A percentile compares a stretch with the other conserved stretches of the same genome.
These are phyloP conservation scores for Dascyllus trimaculatus DNA, from an alignment of 2,113 vertebrate genomes.

Conservation along the genomic window DNA sequence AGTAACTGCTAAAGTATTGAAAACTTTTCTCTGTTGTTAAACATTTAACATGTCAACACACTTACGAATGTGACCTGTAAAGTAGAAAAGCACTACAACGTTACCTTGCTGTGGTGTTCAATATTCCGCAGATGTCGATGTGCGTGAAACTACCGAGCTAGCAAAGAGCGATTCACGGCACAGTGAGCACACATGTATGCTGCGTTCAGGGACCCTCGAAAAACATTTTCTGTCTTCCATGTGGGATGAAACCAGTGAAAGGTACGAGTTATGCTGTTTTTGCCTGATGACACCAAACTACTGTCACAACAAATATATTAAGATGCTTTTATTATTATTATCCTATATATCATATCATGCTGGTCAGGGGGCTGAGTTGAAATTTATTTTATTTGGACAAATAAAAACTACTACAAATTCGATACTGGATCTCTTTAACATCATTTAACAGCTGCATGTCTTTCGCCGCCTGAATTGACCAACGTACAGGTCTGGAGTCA, in stretches of 20 bases:
- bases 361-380: no score
- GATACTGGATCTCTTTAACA: background rate
- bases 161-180: background rate
- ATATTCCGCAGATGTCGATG: constrained; percentile 5
- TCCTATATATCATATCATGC: no score
- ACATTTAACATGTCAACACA: fast-evolving
- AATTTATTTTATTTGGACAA: no score
- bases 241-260: no score
- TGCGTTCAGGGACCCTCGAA: constrained; percentile 27
- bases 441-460: background rate
- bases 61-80: background rate
- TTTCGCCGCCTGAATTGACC: no score
- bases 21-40: background rate
- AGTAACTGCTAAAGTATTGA: background rate
- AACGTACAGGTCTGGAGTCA: no score
- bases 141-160: constrained; percentile 12
- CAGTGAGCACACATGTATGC: constrained; percentile 25
- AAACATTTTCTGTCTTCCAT: background rate
- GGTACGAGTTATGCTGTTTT: no score
- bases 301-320: no score
- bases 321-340: no score
- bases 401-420: no score
- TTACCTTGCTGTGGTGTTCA: constrained; percentile 51
- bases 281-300: no score
- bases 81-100: fast-evolving